phyloP scores from a whole-genome alignment of 1,140 invertebrate species.

The Anoplophora glabripennis region DNA sequence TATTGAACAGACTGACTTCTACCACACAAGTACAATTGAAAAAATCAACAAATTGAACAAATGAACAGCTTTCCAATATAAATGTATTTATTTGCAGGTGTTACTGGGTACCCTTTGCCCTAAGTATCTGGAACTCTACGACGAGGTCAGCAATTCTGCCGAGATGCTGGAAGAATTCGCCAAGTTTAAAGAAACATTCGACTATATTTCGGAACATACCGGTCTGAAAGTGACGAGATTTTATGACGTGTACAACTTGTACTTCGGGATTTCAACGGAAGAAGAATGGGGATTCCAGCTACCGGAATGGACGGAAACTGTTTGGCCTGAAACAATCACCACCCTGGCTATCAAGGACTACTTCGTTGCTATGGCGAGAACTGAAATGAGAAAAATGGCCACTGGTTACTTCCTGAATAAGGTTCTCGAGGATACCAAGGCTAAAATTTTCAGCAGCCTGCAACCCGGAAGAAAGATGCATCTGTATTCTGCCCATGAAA shows the following conservation, averaged over 20 bases:
- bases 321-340: constrained; percentile 58
- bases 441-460: constrained; percentile 45
- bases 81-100: constrained; percentile 11
- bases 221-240: constrained; percentile 23
- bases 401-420: constrained; percentile 43
- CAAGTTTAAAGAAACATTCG: constrained; percentile 7
- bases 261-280: constrained; percentile 23
- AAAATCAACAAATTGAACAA: too few species aligned
- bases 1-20: too few species aligned
- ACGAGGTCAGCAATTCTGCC: constrained; percentile 10
- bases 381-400: constrained; percentile 22
- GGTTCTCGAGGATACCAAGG: constrained; percentile 7
- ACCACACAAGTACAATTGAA: too few species aligned
- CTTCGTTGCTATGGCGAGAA: constrained; percentile 16
- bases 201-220: constrained; percentile 23
- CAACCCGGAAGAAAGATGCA: constrained; percentile 59
- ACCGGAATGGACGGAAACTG: constrained; percentile 58
- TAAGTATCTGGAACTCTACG: constrained; percentile 16
- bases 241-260: constrained; percentile 19
- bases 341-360: constrained; percentile 46
- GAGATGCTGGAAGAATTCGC: constrained; percentile 8
- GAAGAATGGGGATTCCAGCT: constrained; percentile 54
- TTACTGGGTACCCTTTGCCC: constrained; percentile 17
- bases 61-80: too few species aligned
- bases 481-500: constrained; percentile 71